Conservation (phyloP, 2,797 vertebrate species). For the Botia almorhae region DNA sequence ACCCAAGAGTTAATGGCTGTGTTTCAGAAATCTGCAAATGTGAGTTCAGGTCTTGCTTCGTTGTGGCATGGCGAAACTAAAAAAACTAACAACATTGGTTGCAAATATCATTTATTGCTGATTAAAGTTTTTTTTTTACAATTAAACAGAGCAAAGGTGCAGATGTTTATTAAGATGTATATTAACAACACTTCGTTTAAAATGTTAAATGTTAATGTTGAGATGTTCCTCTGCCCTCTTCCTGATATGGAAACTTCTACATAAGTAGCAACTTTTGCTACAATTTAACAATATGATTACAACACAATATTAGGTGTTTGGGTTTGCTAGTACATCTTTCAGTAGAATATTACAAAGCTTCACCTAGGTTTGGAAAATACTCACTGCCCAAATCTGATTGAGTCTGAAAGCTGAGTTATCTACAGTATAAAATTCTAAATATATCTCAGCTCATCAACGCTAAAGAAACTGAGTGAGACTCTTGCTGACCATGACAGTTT, state of each 20-base stretch:
- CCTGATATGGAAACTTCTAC: too few relatives aligned
- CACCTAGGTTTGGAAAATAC: not conserved
- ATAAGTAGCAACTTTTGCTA: too few relatives aligned
- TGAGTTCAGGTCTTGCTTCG: not conserved
- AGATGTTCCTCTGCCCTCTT: too few relatives aligned
- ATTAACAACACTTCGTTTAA: too few relatives aligned
- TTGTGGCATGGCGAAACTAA: not conserved
- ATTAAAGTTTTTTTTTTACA: not conserved
- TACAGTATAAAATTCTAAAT: conserved; percentile 27
- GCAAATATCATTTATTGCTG: not conserved
- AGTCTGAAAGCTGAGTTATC: conserved; percentile 10
- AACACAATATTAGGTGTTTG: too few relatives aligned
- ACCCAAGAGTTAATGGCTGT: too few relatives aligned
- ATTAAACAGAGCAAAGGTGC: not conserved
- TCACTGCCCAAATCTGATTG: not conserved
- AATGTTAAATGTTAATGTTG: too few relatives aligned
- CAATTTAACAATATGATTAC: too few relatives aligned
- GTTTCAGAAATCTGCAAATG: too few relatives aligned
- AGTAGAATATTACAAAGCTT: not conserved
- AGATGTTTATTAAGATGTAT: not conserved
- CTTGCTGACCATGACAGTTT: conserved; percentile 27
- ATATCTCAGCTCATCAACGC: conserved; percentile 22
- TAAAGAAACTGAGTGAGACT: not conserved
- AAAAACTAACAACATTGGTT: not conserved
- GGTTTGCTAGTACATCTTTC: too few relatives aligned